Evolutionary conservation across 2,888 invertebrate species (phyloP).

Genomic region (Callimorpha dominula): DNA sequence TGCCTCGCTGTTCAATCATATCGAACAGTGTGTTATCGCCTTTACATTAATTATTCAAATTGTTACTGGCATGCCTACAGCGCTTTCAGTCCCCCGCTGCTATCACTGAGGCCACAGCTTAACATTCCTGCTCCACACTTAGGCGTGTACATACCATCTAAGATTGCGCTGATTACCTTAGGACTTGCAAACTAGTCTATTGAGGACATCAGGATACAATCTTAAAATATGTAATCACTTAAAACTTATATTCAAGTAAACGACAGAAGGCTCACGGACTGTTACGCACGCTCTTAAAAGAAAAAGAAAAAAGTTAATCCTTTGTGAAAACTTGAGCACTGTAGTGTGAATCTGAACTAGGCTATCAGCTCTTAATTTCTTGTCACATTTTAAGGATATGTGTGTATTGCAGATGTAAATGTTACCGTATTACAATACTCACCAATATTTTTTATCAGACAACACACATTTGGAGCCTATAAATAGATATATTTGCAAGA

Average conservation of each 20-base stretch:
- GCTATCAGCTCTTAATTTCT: no score
- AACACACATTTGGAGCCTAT: slow-evolving; percentile 3
- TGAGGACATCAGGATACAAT: slow-evolving; percentile 59
- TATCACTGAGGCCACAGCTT: slow-evolving; percentile 33
- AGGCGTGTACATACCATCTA: slow-evolving; percentile 55
- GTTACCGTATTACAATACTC: slow-evolving; percentile 18
- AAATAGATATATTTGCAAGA: not conserved
- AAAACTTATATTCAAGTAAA: not conserved
- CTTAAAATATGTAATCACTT: not conserved
- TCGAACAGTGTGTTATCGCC: not conserved
- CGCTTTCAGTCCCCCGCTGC: slow-evolving; percentile 30
- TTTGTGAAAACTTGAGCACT: not conserved
- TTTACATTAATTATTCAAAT: slow-evolving; percentile 8
- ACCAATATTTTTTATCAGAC: not conserved
- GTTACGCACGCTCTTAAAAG: no score
- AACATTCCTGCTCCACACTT: slow-evolving; percentile 47
- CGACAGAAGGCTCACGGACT: no score
- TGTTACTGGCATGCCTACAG: slow-evolving; percentile 18
- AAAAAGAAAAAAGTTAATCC: not conserved
- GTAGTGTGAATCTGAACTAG: not conserved
- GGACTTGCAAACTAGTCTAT: slow-evolving; percentile 59
- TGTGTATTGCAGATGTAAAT: not conserved
- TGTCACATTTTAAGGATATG: not conserved
- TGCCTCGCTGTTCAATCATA: not conserved
- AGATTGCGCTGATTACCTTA: slow-evolving; percentile 62